Evolutionary conservation across 2,888 invertebrate genomes (phyloP).

Genomic region (Pristionchus entomophagus): DNA sequence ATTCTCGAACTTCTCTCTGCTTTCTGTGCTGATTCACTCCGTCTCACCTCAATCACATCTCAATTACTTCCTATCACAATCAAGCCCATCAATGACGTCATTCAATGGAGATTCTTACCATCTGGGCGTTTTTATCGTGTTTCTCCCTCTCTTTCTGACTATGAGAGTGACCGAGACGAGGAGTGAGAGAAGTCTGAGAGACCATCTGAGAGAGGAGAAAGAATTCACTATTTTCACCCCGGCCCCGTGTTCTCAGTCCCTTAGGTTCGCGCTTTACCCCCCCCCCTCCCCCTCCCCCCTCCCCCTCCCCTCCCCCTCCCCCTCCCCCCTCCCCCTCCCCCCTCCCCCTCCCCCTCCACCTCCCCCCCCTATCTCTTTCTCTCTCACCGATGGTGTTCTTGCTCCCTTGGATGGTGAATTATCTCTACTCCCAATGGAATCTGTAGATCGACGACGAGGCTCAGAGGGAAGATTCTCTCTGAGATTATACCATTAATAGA

Average conservation of each 20-base stretch:
- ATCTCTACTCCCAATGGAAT: neutral
- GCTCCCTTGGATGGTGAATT: neutral
- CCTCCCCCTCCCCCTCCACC: no score
- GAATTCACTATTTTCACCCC: neutral
- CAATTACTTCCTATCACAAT: no score
- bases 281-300: no score
- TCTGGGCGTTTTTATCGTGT: no score
- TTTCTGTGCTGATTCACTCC: constrained; percentile 15
- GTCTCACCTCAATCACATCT: neutral
- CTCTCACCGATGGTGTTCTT: neutral
- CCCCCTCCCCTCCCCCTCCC: no score
- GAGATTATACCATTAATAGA: neutral
- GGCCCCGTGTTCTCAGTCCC: no score
- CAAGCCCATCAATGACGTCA: no score
- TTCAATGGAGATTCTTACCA: no score
- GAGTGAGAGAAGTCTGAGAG: neutral
- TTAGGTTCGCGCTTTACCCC: no score
- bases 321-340: no score
- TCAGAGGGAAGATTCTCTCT: constrained; percentile 25
- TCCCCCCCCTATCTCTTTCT: no score
- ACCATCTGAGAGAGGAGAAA: neutral
- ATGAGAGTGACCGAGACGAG: neutral
- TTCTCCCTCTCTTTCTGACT: neutral
- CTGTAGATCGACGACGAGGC: constrained; percentile 25
- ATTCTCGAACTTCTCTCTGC: neutral